Evolutionary conservation across 1,140 invertebrate species (phyloP).

Genomic region (Pissodes strobi): DNA sequence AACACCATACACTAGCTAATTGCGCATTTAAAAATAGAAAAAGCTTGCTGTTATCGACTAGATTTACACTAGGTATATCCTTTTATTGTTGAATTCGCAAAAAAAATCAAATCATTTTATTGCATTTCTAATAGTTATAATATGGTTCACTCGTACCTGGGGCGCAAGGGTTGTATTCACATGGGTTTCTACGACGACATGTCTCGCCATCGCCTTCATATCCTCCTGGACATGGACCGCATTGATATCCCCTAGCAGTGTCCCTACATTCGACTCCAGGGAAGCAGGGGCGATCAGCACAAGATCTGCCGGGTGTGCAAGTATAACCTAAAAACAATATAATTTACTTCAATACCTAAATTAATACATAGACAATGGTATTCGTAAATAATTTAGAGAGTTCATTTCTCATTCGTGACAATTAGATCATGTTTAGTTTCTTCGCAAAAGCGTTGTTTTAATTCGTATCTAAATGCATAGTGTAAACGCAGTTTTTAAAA

Average conservation of each 20-base stretch:
- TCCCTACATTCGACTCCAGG: conserved; percentile 79
- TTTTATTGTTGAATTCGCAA: too few relatives aligned
- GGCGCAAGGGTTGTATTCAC: conserved; percentile 75
- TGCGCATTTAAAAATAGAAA: too few relatives aligned
- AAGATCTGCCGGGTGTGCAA: conserved; percentile 71
- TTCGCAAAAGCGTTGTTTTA: background rate
- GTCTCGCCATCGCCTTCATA: conserved; percentile 80
- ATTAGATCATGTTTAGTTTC: too few relatives aligned
- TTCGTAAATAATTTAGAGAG: too few relatives aligned
- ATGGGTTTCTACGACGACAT: conserved; percentile 69
- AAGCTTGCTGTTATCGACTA: too few relatives aligned
- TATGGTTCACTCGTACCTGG: conserved; percentile 55
- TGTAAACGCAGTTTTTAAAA: background rate
- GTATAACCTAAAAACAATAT: conserved; percentile 37
- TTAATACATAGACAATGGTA: too few relatives aligned
- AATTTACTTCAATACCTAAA: background rate
- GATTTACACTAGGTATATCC: too few relatives aligned
- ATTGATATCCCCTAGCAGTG: conserved; percentile 72
- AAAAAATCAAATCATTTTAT: background rate
- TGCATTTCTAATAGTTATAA: conserved; percentile 36
- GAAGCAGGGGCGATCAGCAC: conserved; percentile 79
- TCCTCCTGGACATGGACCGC: conserved; percentile 82
- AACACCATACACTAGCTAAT: too few relatives aligned
- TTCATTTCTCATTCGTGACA: too few relatives aligned
- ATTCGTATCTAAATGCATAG: background rate